Conservation (phyloP, 2,113 vertebrate species). For the Ciconia boyciana region DNA sequence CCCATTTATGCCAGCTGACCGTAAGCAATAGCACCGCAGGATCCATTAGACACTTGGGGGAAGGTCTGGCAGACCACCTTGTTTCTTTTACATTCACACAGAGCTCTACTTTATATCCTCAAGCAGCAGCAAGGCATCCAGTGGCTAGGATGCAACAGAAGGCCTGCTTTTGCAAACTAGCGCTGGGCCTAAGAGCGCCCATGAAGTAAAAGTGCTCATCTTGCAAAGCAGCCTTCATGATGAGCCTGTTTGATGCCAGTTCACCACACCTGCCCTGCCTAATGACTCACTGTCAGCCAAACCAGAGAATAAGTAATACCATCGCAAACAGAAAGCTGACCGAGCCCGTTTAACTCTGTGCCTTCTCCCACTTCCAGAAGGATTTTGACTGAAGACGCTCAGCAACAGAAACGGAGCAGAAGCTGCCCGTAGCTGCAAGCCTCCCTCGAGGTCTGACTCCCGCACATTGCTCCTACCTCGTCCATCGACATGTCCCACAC, state of each 20-base stretch:
- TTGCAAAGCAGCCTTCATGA: accelerated
- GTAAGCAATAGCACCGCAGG: accelerated
- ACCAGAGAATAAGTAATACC: accelerated
- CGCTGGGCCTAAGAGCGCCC: neutral
- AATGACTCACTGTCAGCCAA: neutral
- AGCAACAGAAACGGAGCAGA: neutral
- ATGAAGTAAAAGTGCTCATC: accelerated
- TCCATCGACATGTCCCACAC: slow-evolving; percentile 99
- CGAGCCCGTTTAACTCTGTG: accelerated
- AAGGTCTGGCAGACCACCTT: neutral
- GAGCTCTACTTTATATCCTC: neutral
- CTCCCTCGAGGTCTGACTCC: neutral
- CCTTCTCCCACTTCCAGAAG: neutral
- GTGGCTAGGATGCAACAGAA: neutral
- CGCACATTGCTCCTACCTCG: slow-evolving; percentile 70
- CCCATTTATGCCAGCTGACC: neutral
- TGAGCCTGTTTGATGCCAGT: accelerated
- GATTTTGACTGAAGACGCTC: accelerated
- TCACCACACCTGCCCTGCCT: neutral
- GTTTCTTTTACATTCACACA: no score
- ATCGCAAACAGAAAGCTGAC: accelerated
- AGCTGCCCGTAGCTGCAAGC: neutral
- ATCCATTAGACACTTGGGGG: neutral
- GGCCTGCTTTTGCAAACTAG: neutral
- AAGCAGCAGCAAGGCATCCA: accelerated